Evolutionary conservation across 2,113 vertebrate genomes (phyloP).

Genomic region (Brachirus orientalis): DNA sequence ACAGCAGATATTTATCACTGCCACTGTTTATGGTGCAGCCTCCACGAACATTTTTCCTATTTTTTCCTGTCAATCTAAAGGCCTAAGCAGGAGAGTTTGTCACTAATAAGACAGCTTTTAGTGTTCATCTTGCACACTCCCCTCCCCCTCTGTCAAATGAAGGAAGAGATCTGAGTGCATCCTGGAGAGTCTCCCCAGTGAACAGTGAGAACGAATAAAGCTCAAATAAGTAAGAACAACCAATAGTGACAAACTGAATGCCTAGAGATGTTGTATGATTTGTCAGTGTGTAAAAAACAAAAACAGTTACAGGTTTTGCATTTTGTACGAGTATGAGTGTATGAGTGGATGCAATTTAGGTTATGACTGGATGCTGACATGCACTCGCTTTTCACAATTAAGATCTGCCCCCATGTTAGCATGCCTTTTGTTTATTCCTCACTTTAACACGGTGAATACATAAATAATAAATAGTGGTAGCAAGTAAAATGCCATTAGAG

Average conservation of each 20-base stretch:
- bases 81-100: slow-evolving; percentile 59
- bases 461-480: slow-evolving; percentile 57
- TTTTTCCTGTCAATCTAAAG: slow-evolving; percentile 60
- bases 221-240: slow-evolving; percentile 60
- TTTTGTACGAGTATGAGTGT: slow-evolving; percentile 45
- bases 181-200: slow-evolving; percentile 48
- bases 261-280: slow-evolving; percentile 30
- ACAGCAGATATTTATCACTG: slow-evolving; percentile 81
- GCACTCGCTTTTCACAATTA: slow-evolving; percentile 41
- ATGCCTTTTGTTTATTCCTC: background rate
- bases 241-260: slow-evolving; percentile 23
- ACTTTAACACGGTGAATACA: slow-evolving; percentile 60
- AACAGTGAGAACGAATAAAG: slow-evolving; percentile 55
- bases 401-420: slow-evolving; percentile 26
- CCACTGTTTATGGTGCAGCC: slow-evolving; percentile 73
- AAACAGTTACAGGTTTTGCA: slow-evolving; percentile 51
- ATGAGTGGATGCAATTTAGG: slow-evolving; percentile 31
- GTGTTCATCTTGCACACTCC: slow-evolving; percentile 43
- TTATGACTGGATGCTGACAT: slow-evolving; percentile 32
- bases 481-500: slow-evolving; percentile 31
- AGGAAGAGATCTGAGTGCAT: slow-evolving; percentile 54
- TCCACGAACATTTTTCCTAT: slow-evolving; percentile 51
- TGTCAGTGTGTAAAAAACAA: slow-evolving; percentile 51
- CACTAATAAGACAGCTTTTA: slow-evolving; percentile 72
- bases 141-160: slow-evolving; percentile 56